Percentiles rank a stretch among this genome's conserved stretches.
These are phyloP conservation scores for Agonopterix arenella DNA, from an alignment of 2,888 invertebrate species.

Conservation along the genomic window DNA sequence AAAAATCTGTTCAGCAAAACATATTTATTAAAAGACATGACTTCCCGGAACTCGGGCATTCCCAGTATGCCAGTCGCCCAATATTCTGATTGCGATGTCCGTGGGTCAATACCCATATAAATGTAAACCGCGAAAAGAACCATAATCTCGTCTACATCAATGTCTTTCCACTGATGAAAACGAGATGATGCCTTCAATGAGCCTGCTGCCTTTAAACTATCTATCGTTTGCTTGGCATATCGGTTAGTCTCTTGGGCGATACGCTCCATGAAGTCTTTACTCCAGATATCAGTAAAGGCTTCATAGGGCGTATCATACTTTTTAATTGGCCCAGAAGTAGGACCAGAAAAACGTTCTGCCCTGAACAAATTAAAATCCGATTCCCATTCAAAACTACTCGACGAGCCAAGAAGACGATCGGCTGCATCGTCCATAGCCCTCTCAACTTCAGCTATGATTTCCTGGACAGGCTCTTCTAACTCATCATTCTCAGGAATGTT, in stretches of 20 bases:
- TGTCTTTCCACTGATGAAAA: conserved; percentile 13
- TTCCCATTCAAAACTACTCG: no score
- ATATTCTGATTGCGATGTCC: conserved; percentile 6
- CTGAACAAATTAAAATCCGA: no score
- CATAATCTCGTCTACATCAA: conserved; percentile 14
- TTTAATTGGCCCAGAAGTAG: not conserved
- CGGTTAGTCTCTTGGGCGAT: conserved; percentile 19
- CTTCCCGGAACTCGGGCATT: conserved; percentile 3
- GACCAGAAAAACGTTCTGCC: no score
- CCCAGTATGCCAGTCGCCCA: conserved; percentile 8
- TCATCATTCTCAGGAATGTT: no score
- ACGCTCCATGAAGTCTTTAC: conserved; percentile 20
- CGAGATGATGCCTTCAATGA: conserved; percentile 9
- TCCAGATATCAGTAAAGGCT: conserved; percentile 23
- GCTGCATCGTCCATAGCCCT: no score
- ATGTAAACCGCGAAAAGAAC: conserved; percentile 11
- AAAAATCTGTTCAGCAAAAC: conserved; percentile 2
- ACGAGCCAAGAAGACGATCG: no score
- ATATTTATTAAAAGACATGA: conserved; percentile 5
- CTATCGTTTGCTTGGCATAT: conserved; percentile 23
- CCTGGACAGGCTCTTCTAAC: no score
- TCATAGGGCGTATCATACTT: conserved; percentile 2
- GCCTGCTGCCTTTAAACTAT: conserved; percentile 1
- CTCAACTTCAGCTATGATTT: no score
- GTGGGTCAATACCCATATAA: conserved; percentile 12